phyloP scores from a whole-genome alignment of 1,140 invertebrate genomes.

The Rhagoletis pomonella region DNA sequence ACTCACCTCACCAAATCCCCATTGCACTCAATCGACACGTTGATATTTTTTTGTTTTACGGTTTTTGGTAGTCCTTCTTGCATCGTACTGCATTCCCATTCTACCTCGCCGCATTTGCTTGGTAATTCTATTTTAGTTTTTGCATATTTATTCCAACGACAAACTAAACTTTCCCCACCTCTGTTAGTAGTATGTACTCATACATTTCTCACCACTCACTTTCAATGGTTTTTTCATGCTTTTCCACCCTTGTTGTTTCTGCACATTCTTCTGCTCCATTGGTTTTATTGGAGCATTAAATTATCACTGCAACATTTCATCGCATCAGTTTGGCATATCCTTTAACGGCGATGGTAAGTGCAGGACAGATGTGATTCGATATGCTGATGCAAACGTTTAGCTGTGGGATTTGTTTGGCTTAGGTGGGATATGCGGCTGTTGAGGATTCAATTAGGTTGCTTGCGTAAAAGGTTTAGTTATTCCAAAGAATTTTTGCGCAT shows the following conservation, averaged over 20 bases:
- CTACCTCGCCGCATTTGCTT: not conserved
- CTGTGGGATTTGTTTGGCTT: constrained; percentile 9
- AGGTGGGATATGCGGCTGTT: not conserved
- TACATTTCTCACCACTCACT: not conserved
- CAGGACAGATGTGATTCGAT: not conserved
- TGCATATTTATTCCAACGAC: not conserved
- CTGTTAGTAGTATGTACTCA: not conserved
- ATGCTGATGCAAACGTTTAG: not conserved
- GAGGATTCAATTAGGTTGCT: not conserved
- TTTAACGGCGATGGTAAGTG: not conserved
- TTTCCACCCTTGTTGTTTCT: not conserved
- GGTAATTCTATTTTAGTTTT: constrained; percentile 32
- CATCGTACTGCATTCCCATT: not conserved
- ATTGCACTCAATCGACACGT: not conserved
- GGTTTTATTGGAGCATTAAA: constrained; percentile 45
- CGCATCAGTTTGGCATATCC: constrained; percentile 12
- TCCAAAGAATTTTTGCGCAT: not conserved
- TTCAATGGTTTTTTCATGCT: not conserved
- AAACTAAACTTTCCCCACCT: not conserved
- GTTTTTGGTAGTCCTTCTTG: not conserved
- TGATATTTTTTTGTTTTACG: not conserved
- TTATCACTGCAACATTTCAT: constrained; percentile 49
- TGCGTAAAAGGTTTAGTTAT: not conserved
- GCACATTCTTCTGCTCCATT: constrained; percentile 29
- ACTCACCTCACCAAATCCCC: constrained; percentile 5